Evolutionary conservation across 1,140 invertebrate species (phyloP), one percentile per base, ranked within the genome.

Genomic region (Delia radicum): DNA sequence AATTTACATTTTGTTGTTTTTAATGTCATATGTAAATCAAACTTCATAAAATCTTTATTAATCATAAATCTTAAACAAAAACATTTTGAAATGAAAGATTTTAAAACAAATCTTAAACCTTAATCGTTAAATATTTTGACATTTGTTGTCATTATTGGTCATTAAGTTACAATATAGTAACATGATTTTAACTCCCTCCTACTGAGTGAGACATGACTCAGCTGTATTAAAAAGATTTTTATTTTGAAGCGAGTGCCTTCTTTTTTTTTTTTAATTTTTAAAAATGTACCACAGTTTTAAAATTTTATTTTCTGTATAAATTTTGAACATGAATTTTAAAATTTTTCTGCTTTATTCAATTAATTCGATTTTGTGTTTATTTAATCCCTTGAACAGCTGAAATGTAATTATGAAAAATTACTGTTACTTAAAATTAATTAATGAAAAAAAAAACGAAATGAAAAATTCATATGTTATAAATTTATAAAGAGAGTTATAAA

Each of bases 61-160:
- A 67, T 67, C 63, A 67, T 67, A 67, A 67, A 67, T 67, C 63
- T 67, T 67, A 5, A 61, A 21, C 61, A 63, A 27, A 63, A 27
- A 63, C 61, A 24, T 27, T 27, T 27, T 27, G 3, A 62, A 26
- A 26, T 24, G 13, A 27, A 63, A 63, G 26, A 63, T 13, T 27
- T 63, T 27, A 48, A 48, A 18, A 24, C 26, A 27, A 63, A 26
- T 27, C 24, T 3, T 2, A 13, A 13, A 63, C 27, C 61, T 63
- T 63, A 67, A 67, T 31, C 63, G 63, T 67, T 67, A 67, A 67
- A 67, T 67, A 67, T 67, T 67, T 67, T 67, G 63, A 67, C 63
- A 67, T 67, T 67, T 67, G 63, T 67, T 67, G 63, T 67, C 63
- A 67, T 67, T 67, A 67, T 67, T 67, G 63, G 63, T 67, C 63